A percentile compares a stretch with the other conserved stretches of the same genome.
phyloP scores from a whole-genome alignment of 1,140 invertebrate genomes.

The Drosophila sechellia region DNA sequence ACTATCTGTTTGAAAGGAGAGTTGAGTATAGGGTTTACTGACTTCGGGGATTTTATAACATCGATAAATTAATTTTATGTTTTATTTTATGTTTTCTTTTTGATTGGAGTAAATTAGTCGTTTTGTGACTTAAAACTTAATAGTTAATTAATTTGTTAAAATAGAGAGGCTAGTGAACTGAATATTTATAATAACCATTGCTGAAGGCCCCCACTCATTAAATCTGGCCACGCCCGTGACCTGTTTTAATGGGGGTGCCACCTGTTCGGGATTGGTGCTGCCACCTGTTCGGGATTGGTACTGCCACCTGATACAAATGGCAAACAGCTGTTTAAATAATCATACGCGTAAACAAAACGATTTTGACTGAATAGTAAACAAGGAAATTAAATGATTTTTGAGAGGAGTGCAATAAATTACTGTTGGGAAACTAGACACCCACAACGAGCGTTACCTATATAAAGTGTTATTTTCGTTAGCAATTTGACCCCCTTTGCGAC shows the following conservation, averaged over 20 bases:
- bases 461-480: neutral
- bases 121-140: too few species aligned
- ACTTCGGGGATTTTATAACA: neutral
- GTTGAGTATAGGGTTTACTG: too few species aligned
- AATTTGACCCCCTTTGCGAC: neutral
- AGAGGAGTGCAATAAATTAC: neutral
- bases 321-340: conserved; percentile 16
- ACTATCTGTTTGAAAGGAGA: neutral
- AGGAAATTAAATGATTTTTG: neutral
- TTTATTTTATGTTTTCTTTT: too few species aligned
- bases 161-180: too few species aligned
- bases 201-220: neutral
- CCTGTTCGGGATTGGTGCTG: conserved; percentile 17
- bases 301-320: conserved; percentile 20
- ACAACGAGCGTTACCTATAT: neutral
- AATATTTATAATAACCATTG: too few species aligned
- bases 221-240: neutral
- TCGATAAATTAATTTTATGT: too few species aligned
- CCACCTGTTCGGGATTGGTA: conserved; percentile 17
- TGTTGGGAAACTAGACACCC: neutral
- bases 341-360: neutral
- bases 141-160: too few species aligned
- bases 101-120: too few species aligned
- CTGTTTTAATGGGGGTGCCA: conserved; percentile 13
- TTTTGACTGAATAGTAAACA: neutral